Percentiles rank a stretch among this genome's conserved stretches.
Conservation (phyloP, 2,797 vertebrate genomes). For the Lophotriccus pileatus region DNA sequence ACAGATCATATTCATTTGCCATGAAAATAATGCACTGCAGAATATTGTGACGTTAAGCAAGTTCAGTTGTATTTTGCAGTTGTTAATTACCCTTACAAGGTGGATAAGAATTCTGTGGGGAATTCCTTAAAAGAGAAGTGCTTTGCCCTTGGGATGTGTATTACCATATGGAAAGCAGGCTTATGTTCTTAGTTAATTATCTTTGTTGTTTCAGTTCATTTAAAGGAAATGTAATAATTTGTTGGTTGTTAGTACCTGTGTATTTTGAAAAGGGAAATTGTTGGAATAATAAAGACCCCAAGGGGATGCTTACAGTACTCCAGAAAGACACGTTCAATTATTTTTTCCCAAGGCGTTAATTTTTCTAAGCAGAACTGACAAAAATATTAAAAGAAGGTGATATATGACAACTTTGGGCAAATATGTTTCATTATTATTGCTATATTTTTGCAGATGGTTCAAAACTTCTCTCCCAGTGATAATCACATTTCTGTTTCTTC, state of each 20-base stretch:
- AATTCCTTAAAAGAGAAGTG: slow-evolving; percentile 62
- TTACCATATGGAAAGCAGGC: slow-evolving; percentile 63
- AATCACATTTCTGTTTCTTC: background rate
- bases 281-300: slow-evolving; percentile 61
- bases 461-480: background rate
- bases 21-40: background rate
- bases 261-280: slow-evolving; percentile 67
- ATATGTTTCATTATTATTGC: background rate
- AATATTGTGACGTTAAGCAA: slow-evolving; percentile 34
- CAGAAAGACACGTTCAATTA: slow-evolving; percentile 43
- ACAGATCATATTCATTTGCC: background rate
- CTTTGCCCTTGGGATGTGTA: slow-evolving; percentile 52
- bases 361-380: slow-evolving; percentile 54
- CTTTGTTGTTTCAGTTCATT: slow-evolving; percentile 68
- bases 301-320: slow-evolving; percentile 40
- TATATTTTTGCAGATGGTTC: background rate
- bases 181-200: slow-evolving; percentile 72
- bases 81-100: slow-evolving; percentile 64
- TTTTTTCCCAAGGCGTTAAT: slow-evolving; percentile 50
- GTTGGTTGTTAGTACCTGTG: slow-evolving; percentile 64
- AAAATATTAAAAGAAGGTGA: slow-evolving; percentile 66
- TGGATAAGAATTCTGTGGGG: slow-evolving; percentile 37
- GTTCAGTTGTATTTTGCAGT: slow-evolving; percentile 35
- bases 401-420: background rate
- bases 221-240: slow-evolving; percentile 71